Evolutionary conservation across 2,888 invertebrate genomes (phyloP), one percentile per base, ranked within the genome.

Genomic region (Epiperipatus broadwayi): DNA sequence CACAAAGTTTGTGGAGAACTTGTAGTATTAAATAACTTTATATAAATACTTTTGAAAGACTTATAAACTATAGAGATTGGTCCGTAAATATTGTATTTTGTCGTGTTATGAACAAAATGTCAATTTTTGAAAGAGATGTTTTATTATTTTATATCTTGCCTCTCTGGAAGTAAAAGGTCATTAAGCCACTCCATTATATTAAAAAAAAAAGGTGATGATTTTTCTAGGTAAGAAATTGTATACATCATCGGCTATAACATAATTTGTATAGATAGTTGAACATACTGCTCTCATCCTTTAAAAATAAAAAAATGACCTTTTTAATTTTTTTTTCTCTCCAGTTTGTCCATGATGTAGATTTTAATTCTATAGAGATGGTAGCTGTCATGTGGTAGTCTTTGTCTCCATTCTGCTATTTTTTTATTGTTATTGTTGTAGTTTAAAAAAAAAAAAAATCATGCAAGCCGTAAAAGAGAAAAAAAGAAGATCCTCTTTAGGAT

Each of bases 1-100:
- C 57, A 78, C 80, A 53, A 85, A 85, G 66, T 87, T 81, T 68
- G 87, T 87, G 57, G 89, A 89, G 43, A 58, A 58, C 35, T 57
- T 63, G 46, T 55, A 52, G 50, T 12, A 41, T n/a, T n/a, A n/a
- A n/a, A n/a, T n/a, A n/a, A n/a, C n/a, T n/a, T n/a, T n/a, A n/a
- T n/a, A n/a, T n/a, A n/a, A n/a, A n/a, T n/a, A n/a, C n/a, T n/a
- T n/a, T n/a, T n/a, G n/a, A n/a, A n/a, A n/a, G n/a, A n/a, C n/a
- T n/a, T n/a, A n/a, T n/a, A n/a, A n/a, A n/a, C n/a, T n/a, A n/a
- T 34, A 25, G 34, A 39, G 28, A 39, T 39, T 39, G 19, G 28
- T 19, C 34, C 39, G 27, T 39, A n/a, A 5, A 39, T 39, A 39
- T 39, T 39, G 39, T 39, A 39, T 33, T 39, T 39, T 39, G 39